phyloP scores from a whole-genome alignment of 2,888 invertebrate species.

The Lasius platythorax region DNA sequence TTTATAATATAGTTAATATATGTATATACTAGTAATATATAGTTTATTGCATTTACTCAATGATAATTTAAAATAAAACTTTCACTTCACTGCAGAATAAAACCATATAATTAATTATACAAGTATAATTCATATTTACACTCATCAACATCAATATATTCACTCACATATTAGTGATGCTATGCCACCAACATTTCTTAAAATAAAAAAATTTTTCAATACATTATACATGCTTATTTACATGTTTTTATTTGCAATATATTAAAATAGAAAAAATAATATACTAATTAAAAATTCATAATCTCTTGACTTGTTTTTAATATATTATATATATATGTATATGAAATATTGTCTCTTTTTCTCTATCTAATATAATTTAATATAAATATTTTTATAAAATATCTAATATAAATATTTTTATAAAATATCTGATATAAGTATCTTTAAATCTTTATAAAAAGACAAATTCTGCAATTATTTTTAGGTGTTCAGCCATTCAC shows the following conservation, averaged over 20 bases:
- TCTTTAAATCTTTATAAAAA: too few species aligned
- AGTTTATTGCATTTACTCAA: not conserved
- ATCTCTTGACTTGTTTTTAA: not conserved
- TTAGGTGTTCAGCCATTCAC: too few species aligned
- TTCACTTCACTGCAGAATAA: not conserved
- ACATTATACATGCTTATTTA: not conserved
- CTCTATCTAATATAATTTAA: too few species aligned
- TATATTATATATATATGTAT: not conserved
- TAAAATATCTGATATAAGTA: too few species aligned
- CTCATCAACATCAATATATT: not conserved
- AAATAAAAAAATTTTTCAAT: not conserved
- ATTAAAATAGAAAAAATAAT: not conserved
- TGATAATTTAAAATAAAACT: not conserved
- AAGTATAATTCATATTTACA: not conserved
- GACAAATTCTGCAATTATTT: not conserved
- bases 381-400: too few species aligned
- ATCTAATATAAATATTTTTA: too few species aligned
- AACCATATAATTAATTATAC: not conserved
- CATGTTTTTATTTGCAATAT: not conserved
- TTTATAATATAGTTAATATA: too few species aligned
- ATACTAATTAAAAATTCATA: not conserved
- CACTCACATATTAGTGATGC: not conserved
- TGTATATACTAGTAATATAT: too few species aligned
- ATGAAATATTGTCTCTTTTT: not conserved
- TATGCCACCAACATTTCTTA: not conserved